Percentiles rank a stretch among this genome's conserved stretches.
Conservation (phyloP, 2,113 vertebrate genomes). For the Vireo altiloquus region DNA sequence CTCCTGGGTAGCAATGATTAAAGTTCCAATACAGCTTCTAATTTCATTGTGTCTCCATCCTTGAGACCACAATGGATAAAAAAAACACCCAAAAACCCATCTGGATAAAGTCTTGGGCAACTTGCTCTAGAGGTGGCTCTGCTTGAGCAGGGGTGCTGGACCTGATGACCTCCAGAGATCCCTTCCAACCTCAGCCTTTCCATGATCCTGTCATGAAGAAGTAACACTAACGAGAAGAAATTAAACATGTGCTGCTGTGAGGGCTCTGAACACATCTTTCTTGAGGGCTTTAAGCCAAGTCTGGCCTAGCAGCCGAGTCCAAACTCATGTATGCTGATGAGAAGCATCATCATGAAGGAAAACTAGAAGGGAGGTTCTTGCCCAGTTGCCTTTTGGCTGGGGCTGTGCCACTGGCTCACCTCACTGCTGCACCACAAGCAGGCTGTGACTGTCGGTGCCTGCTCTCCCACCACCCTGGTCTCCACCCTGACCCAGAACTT, state of each 20-base stretch:
- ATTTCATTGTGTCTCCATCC: neutral
- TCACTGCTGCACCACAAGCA: rapidly evolving
- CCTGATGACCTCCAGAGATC: neutral
- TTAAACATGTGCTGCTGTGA: neutral
- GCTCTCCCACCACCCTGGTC: neutral
- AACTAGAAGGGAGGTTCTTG: neutral
- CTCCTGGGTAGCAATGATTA: neutral
- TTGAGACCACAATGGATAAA: too few species aligned
- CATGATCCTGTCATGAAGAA: neutral
- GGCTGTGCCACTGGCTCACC: neutral
- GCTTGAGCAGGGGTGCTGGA: neutral
- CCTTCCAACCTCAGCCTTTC: neutral
- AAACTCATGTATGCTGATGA: neutral
- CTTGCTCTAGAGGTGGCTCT: neutral
- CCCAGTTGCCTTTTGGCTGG: neutral
- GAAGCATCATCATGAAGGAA: neutral
- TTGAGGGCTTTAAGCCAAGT: neutral
- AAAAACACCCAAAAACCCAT: neutral
- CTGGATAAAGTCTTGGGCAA: neutral
- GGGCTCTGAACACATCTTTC: neutral
- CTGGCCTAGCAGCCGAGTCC: neutral
- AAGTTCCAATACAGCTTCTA: neutral
- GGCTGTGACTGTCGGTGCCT: neutral
- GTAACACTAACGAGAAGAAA: neutral
- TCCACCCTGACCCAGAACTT: neutral